Evolutionary conservation across 1,140 invertebrate species (phyloP).

Genomic region (Drosophila teissieri): DNA sequence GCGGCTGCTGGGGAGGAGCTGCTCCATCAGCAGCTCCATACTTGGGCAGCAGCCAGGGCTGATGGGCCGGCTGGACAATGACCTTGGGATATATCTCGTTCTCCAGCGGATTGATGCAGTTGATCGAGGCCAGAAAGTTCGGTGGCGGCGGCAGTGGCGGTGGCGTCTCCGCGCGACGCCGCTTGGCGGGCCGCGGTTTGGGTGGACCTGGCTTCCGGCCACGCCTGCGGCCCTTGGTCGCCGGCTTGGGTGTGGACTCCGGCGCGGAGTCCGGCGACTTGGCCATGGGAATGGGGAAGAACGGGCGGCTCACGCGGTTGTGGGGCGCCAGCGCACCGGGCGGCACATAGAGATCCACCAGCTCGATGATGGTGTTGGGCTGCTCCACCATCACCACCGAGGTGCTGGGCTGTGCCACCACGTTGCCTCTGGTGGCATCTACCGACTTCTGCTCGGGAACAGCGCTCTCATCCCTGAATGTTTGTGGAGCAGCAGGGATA

Average conservation of each 20-base stretch:
- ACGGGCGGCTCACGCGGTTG: background rate
- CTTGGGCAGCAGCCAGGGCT: constrained; percentile 16
- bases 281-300: background rate
- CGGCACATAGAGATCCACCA: constrained; percentile 35
- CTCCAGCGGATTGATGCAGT: constrained; percentile 35
- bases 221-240: background rate
- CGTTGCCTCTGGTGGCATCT: too few species aligned
- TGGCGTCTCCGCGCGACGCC: background rate
- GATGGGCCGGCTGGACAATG: constrained; percentile 17
- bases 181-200: background rate
- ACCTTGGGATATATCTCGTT: constrained; percentile 37
- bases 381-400: background rate
- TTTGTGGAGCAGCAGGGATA: too few species aligned
- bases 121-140: constrained; percentile 15
- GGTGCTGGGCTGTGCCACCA: too few species aligned
- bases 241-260: too few species aligned
- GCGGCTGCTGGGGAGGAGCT: background rate
- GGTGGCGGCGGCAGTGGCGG: constrained; percentile 21
- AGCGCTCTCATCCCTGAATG: too few species aligned
- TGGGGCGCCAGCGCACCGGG: background rate
- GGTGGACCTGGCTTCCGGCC: background rate
- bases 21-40: too few species aligned
- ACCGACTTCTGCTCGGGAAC: too few species aligned
- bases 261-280: too few species aligned
- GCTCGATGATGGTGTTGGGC: constrained; percentile 26